Percentiles rank a stretch among this genome's conserved stretches.
phyloP scores from a whole-genome alignment of 2,888 invertebrate species.

The Cryptocephalus moraei region DNA sequence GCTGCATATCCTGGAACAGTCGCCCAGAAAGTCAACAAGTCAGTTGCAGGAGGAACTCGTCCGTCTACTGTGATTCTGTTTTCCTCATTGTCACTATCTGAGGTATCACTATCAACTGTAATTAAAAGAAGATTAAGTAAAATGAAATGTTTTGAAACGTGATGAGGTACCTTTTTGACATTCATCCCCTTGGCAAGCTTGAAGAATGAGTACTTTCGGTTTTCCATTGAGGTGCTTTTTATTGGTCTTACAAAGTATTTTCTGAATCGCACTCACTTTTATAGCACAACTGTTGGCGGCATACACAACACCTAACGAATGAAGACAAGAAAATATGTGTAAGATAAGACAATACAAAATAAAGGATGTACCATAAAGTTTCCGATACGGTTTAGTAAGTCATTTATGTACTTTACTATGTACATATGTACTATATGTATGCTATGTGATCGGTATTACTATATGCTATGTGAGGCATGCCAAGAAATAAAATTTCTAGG shows the following conservation, averaged over 20 bases:
- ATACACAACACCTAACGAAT: conserved; percentile 38
- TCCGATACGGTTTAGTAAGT: too few relatives aligned
- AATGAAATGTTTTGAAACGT: too few relatives aligned
- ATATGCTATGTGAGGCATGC: too few relatives aligned
- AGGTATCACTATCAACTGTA: conserved; percentile 3
- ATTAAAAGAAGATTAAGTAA: background rate
- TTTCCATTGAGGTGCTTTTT: conserved; percentile 33
- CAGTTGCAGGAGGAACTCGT: conserved; percentile 15
- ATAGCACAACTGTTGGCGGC: conserved; percentile 42
- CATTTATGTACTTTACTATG: too few relatives aligned
- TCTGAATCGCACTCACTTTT: conserved; percentile 35
- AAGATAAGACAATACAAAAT: too few relatives aligned
- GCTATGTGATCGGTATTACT: too few relatives aligned
- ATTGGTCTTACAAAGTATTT: conserved; percentile 33
- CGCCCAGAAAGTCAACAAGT: conserved; percentile 30
- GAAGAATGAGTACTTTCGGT: conserved; percentile 47
- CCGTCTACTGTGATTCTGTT: conserved; percentile 1
- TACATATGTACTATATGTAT: too few relatives aligned
- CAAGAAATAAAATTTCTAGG: too few relatives aligned
- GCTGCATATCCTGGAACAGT: conserved; percentile 33
- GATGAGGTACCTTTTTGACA: conserved; percentile 23
- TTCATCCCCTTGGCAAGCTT: conserved; percentile 45
- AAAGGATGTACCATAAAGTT: too few relatives aligned
- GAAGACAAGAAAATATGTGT: background rate
- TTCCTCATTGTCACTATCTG: conserved; percentile 13